Evolutionary conservation across 2,888 invertebrate species (phyloP).

Genomic region (Himalopsyche anomala): DNA sequence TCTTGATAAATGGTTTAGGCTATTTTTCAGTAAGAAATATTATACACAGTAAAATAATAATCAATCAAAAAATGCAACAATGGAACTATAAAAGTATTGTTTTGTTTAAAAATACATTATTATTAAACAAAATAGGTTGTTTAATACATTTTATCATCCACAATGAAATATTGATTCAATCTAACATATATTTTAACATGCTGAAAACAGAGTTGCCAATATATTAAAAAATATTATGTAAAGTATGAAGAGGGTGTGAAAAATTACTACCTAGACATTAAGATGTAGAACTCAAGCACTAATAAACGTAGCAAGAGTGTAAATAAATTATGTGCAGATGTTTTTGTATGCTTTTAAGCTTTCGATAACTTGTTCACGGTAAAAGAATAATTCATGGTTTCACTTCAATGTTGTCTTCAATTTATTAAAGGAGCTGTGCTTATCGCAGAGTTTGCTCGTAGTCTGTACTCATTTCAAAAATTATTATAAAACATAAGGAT

Average conservation of each 20-base stretch:
- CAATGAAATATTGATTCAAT: too few relatives aligned
- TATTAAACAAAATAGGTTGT: too few relatives aligned
- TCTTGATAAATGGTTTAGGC: too few relatives aligned
- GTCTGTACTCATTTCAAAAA: not conserved
- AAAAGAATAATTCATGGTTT: conserved; percentile 17
- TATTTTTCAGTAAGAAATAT: too few relatives aligned
- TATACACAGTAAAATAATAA: too few relatives aligned
- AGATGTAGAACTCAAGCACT: conserved; percentile 20
- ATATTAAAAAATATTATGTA: conserved; percentile 17
- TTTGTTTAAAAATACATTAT: too few relatives aligned
- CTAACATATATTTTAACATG: not conserved
- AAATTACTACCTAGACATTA: conserved; percentile 26
- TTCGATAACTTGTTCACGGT: conserved; percentile 41
- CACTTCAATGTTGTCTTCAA: conserved; percentile 13
- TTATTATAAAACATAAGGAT: too few relatives aligned
- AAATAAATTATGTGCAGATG: conserved; percentile 42
- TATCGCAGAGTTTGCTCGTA: not conserved
- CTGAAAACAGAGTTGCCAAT: conserved; percentile 16
- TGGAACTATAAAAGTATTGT: too few relatives aligned
- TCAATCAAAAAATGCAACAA: too few relatives aligned
- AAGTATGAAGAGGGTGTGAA: conserved; percentile 14
- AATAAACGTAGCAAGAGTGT: conserved; percentile 24
- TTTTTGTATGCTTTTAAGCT: conserved; percentile 39
- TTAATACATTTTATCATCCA: too few relatives aligned
- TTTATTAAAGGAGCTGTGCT: not conserved